phyloP scores from a whole-genome alignment of 2,113 vertebrate genomes.

The Ceyx cyanopectus region DNA sequence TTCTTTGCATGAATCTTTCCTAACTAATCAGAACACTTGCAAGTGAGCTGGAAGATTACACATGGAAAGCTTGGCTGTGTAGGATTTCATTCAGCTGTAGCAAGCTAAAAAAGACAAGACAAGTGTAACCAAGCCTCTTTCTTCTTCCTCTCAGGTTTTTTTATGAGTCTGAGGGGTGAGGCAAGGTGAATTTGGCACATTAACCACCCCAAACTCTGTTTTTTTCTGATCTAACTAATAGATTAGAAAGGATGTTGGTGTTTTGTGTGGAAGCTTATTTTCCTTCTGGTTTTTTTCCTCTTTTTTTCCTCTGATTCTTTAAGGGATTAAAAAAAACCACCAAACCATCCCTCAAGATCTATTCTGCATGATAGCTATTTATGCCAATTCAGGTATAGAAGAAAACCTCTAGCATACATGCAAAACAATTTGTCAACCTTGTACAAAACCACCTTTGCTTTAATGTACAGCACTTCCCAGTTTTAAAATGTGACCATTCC shows the following conservation, averaged over 20 bases:
- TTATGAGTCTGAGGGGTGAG: background rate
- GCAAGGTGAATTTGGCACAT: background rate
- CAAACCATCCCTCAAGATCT: background rate
- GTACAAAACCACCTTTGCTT: background rate
- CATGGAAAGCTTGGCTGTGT: background rate
- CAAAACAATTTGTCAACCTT: background rate
- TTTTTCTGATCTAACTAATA: background rate
- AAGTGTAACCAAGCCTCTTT: background rate
- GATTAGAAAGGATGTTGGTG: background rate
- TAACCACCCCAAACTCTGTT: background rate
- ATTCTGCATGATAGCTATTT: background rate
- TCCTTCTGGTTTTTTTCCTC: background rate
- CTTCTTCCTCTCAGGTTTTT: background rate
- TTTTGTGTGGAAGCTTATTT: background rate
- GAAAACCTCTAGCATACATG: background rate
- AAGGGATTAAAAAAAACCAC: background rate
- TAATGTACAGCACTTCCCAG: background rate
- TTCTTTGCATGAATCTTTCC: background rate
- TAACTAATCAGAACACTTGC: background rate
- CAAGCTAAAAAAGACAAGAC: background rate
- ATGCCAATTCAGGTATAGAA: background rate
- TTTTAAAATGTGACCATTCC: background rate
- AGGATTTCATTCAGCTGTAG: background rate
- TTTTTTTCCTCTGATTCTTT: background rate
- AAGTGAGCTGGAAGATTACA: background rate